Conservation (phyloP, 2,113 vertebrate species). For the Anhinga anhinga region DNA sequence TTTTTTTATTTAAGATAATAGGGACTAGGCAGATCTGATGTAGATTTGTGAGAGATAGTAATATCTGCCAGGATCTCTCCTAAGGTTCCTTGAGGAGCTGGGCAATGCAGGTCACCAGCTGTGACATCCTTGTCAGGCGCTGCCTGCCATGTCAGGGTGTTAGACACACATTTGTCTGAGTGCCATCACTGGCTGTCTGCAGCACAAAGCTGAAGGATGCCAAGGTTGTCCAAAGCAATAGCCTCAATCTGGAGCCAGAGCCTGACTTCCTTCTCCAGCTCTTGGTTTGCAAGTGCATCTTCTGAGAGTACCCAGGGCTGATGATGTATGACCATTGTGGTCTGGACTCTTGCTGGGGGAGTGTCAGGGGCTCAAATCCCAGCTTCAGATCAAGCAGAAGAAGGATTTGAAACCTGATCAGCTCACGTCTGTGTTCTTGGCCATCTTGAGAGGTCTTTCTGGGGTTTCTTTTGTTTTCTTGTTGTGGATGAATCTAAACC, state of each 20-base stretch:
- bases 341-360: not conserved
- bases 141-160: not conserved
- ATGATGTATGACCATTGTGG: not conserved
- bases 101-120: not conserved
- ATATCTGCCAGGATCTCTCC: not conserved
- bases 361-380: not conserved
- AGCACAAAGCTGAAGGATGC: not conserved
- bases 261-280: not conserved
- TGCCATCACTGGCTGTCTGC: not conserved
- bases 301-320: not conserved
- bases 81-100: not conserved
- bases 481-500: not conserved
- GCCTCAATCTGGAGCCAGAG: not conserved
- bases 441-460: not conserved
- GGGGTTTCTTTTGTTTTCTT: not conserved
- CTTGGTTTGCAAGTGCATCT: not conserved
- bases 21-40: not conserved
- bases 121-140: not conserved
- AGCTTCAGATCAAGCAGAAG: not conserved
- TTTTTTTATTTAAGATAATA: not conserved
- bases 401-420: not conserved
- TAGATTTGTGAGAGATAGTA: not conserved
- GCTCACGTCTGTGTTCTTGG: not conserved
- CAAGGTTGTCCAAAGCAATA: not conserved
- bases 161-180: not conserved